A percentile compares a stretch with the other conserved stretches of the same genome.
Conservation (phyloP, 2,888 invertebrate genomes). For the Coenonympha arcania region DNA sequence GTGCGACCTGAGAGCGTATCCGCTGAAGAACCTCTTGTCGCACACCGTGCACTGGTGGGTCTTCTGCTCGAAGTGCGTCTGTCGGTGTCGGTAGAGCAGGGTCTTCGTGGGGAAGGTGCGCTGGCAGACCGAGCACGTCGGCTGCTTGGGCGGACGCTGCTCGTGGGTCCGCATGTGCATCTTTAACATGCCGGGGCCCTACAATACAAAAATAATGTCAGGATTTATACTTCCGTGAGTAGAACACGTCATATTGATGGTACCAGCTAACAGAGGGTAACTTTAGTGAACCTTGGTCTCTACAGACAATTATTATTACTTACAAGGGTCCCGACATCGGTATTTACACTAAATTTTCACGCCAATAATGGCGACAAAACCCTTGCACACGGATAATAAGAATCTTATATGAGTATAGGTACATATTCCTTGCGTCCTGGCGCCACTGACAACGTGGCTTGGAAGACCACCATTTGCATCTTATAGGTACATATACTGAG, state of each 20-base stretch:
- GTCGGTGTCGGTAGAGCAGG: constrained; percentile 75
- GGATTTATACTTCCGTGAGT: too few species aligned
- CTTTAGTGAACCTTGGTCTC: too few species aligned
- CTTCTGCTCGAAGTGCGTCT: constrained; percentile 76
- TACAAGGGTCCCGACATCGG: too few species aligned
- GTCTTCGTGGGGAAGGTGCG: constrained; percentile 76
- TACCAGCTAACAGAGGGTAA: too few species aligned
- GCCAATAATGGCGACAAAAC: too few species aligned
- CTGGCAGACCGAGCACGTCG: constrained; percentile 76
- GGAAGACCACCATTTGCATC: constrained; percentile 64
- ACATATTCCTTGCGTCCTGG: too few species aligned
- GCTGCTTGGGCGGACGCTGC: constrained; percentile 72
- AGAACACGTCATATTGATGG: too few species aligned
- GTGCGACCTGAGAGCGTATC: constrained; percentile 67
- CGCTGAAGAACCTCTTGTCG: constrained; percentile 68
- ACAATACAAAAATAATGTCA: constrained; percentile 6
- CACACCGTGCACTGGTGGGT: constrained; percentile 67
- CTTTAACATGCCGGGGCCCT: constrained; percentile 78
- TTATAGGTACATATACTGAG: too few species aligned
- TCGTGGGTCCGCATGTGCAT: constrained; percentile 80
- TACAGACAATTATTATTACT: too few species aligned
- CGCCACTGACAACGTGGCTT: constrained; percentile 69
- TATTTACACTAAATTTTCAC: too few species aligned
- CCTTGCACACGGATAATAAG: too few species aligned
- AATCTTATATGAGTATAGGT: too few species aligned